These are phyloP conservation scores for Eriosoma lanigerum DNA, from an alignment of 1,140 invertebrate genomes.

Conservation along the genomic window DNA sequence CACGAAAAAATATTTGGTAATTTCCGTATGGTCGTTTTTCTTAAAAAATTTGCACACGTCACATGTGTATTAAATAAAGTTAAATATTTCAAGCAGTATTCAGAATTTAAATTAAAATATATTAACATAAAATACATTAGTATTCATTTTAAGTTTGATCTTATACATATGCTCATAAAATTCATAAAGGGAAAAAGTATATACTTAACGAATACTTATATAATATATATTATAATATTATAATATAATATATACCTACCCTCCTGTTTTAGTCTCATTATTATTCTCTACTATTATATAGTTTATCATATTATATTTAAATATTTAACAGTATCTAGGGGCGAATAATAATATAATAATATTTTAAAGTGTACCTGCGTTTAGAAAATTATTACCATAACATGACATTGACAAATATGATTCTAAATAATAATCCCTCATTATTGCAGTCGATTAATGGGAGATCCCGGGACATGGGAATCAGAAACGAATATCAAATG, in stretches of 20 bases:
- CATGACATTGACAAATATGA: neutral
- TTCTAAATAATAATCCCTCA: too few relatives aligned
- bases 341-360: neutral
- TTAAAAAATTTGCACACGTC: too few relatives aligned
- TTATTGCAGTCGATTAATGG: too few relatives aligned
- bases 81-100: neutral
- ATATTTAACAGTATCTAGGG: neutral
- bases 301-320: conserved; percentile 6
- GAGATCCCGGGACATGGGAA: too few relatives aligned
- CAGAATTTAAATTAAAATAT: neutral
- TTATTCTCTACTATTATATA: neutral
- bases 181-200: neutral
- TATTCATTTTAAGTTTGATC: neutral
- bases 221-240: too few relatives aligned
- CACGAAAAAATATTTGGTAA: too few relatives aligned
- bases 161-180: neutral
- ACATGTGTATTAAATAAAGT: too few relatives aligned
- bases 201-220: neutral
- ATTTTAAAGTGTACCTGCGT: neutral
- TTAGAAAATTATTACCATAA: neutral
- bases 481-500: too few relatives aligned
- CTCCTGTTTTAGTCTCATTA: neutral
- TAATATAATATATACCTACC: too few relatives aligned
- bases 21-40: too few relatives aligned
- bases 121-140: neutral